Percentiles rank a stretch among this genome's conserved stretches.
Evolutionary conservation across 2,888 invertebrate genomes (phyloP).

Genomic region (Tinea semifulvella): DNA sequence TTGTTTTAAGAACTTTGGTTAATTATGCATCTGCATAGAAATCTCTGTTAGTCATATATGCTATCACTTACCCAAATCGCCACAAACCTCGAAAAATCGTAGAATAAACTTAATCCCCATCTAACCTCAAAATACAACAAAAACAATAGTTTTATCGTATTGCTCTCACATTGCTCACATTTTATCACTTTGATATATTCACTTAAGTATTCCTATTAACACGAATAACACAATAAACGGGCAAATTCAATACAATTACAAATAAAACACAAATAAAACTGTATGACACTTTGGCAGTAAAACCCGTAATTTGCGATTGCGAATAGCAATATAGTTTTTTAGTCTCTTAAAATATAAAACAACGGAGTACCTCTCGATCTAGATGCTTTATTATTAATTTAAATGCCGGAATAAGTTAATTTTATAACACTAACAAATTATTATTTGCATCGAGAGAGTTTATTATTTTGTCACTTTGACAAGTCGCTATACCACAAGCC

Average conservation of each 20-base stretch:
- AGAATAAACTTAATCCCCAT: background rate
- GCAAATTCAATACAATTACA: background rate
- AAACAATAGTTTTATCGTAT: too few species aligned
- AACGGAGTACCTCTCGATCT: conserved; percentile 6
- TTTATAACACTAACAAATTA: background rate
- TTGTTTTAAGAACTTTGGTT: too few species aligned
- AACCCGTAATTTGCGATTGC: too few species aligned
- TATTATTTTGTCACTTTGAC: too few species aligned
- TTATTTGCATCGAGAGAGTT: background rate
- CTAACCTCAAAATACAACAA: conserved; percentile 3
- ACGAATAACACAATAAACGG: background rate
- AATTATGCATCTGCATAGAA: background rate
- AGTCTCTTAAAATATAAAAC: too few species aligned
- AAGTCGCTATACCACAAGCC: too few species aligned
- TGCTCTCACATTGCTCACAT: too few species aligned
- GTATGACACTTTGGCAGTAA: background rate
- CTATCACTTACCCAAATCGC: conserved; percentile 2
- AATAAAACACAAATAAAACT: background rate
- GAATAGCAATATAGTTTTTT: too few species aligned
- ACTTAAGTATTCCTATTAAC: too few species aligned
- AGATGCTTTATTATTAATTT: background rate
- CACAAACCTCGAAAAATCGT: background rate
- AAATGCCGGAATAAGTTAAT: too few species aligned
- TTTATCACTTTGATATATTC: too few species aligned
- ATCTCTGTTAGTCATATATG: background rate